phyloP scores from a whole-genome alignment of 2,888 invertebrate species.

The Rugalucina vietnamica region DNA sequence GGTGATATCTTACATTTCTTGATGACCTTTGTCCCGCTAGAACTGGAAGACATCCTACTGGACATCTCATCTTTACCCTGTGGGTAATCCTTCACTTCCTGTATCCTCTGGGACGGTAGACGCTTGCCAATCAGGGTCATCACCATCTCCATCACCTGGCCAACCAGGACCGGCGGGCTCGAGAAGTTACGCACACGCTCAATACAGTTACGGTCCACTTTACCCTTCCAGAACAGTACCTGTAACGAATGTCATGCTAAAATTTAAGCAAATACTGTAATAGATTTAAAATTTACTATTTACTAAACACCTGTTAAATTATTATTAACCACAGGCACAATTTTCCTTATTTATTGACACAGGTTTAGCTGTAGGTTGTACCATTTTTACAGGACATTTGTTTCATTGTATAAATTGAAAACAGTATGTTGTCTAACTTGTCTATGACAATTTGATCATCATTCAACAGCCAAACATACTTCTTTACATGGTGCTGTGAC shows the following conservation, averaged over 20 bases:
- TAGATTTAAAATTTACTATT: too few relatives aligned
- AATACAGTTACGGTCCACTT: conserved; percentile 82
- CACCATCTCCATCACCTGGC: conserved; percentile 84
- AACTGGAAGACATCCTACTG: conserved; percentile 81
- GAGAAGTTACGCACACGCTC: conserved; percentile 81
- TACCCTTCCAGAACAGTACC: conserved; percentile 81
- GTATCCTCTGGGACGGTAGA: conserved; percentile 74
- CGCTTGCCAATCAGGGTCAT: conserved; percentile 83
- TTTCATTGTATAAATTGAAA: too few relatives aligned
- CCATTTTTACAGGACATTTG: too few relatives aligned
- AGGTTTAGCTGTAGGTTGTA: too few relatives aligned
- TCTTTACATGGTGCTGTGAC: too few relatives aligned
- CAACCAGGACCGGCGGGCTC: conserved; percentile 82
- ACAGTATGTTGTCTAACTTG: too few relatives aligned
- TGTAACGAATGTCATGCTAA: conserved; percentile 46
- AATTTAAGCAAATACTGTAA: too few relatives aligned
- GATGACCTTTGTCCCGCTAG: conserved; percentile 77
- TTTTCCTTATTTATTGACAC: too few relatives aligned
- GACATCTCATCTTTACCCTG: conserved; percentile 78
- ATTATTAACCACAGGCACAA: too few relatives aligned
- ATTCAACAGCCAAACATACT: too few relatives aligned
- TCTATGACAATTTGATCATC: too few relatives aligned
- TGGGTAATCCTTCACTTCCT: conserved; percentile 63
- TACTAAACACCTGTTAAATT: too few relatives aligned
- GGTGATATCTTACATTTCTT: conserved; percentile 76